Evolutionary conservation across 2,888 invertebrate species (phyloP).

Genomic region (Rotaria magnacalcarata): DNA sequence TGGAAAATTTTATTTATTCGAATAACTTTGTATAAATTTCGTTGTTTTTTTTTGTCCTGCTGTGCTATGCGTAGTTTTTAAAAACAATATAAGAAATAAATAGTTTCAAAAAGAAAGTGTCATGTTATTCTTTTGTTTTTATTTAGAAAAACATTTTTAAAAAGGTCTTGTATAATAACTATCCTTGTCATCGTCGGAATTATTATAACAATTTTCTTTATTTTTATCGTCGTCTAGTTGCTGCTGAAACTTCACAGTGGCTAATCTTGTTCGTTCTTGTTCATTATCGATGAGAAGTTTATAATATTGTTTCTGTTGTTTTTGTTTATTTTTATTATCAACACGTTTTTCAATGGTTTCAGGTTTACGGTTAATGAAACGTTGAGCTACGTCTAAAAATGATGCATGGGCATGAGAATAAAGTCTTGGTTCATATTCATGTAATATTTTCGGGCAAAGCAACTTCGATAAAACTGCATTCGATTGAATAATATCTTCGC

Average conservation of each 20-base stretch:
- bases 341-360: background rate
- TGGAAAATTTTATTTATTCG: slow-evolving; percentile 3
- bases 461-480: background rate
- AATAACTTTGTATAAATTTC: background rate
- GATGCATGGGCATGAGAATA: background rate
- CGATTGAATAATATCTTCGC: too few species aligned
- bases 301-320: too few species aligned
- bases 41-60: background rate
- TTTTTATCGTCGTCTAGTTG: background rate
- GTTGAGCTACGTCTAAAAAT: background rate
- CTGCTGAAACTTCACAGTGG: background rate
- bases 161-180: too few species aligned
- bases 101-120: background rate
- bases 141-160: too few species aligned
- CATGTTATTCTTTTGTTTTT: too few species aligned
- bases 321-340: background rate
- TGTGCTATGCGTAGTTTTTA: background rate
- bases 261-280: slow-evolving; percentile 2
- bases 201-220: background rate
- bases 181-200: too few species aligned
- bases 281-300: background rate
- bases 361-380: background rate
- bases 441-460: background rate
- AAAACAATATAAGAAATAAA: background rate
- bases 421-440: background rate